A percentile compares a stretch with the other conserved stretches of the same genome.
Conservation (phyloP, 2,888 invertebrate species). For the Patella caerulea region DNA sequence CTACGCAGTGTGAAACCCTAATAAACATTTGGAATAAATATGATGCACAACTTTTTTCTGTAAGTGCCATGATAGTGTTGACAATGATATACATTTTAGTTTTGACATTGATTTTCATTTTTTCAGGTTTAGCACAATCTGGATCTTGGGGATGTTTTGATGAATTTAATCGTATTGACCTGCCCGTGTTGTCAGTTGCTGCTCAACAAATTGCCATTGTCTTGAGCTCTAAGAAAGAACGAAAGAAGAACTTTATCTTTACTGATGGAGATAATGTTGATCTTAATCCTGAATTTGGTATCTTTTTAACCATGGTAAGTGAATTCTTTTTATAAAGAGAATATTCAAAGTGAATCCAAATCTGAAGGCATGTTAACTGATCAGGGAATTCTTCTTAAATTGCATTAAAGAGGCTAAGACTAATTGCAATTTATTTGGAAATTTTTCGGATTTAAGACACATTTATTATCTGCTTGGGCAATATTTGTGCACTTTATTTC, state of each 20-base stretch:
- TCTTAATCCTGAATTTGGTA: slow-evolving; percentile 95
- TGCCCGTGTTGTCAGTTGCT: slow-evolving; percentile 94
- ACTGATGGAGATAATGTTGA: slow-evolving; percentile 94
- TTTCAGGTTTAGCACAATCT: slow-evolving; percentile 71
- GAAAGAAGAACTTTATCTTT: slow-evolving; percentile 90
- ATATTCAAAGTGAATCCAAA: too few relatives aligned
- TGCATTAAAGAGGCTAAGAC: too few relatives aligned
- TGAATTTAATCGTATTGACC: slow-evolving; percentile 80
- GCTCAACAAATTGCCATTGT: slow-evolving; percentile 95
- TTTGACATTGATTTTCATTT: not conserved
- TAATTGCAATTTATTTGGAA: too few relatives aligned
- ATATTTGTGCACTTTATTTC: not conserved
- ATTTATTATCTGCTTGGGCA: not conserved
- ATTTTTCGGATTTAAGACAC: not conserved
- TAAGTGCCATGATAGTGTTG: too few relatives aligned
- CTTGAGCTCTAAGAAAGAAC: slow-evolving; percentile 91
- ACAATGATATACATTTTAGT: too few relatives aligned
- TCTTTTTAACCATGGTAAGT: slow-evolving; percentile 94
- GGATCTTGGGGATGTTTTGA: slow-evolving; percentile 73
- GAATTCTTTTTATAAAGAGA: not conserved
- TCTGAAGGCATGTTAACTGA: too few relatives aligned
- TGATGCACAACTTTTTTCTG: too few relatives aligned
- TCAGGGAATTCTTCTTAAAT: too few relatives aligned
- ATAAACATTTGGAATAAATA: too few relatives aligned
- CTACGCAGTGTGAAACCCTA: too few relatives aligned